Percentiles rank a stretch among this genome's conserved stretches.
phyloP scores from a whole-genome alignment of 2,113 vertebrate species.

The Dermatemys mawii region DNA sequence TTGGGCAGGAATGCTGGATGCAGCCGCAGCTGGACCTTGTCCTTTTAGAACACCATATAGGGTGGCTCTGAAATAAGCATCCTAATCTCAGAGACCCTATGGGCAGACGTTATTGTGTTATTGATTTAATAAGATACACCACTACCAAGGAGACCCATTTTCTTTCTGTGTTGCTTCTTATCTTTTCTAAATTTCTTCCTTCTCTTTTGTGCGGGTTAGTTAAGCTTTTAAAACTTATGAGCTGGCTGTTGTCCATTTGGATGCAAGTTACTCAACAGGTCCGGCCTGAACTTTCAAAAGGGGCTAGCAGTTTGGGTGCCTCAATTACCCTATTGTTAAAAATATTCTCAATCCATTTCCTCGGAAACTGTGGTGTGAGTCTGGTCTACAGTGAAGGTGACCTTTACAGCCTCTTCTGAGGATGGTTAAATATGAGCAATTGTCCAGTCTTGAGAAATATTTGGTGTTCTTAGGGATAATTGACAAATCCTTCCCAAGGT shows the following conservation, averaged over 20 bases:
- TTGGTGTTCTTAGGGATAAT: background rate
- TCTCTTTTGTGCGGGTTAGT: background rate
- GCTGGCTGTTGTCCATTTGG: background rate
- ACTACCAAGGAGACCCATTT: background rate
- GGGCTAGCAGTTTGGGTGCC: background rate
- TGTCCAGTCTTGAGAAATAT: background rate
- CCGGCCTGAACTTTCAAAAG: background rate
- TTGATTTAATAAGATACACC: background rate
- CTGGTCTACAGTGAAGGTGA: background rate
- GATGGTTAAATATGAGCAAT: background rate
- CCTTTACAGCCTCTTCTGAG: background rate
- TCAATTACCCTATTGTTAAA: background rate
- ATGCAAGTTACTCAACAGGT: background rate
- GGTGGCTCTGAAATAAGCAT: too few relatives aligned
- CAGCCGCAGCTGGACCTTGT: too few relatives aligned
- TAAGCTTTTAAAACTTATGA: background rate
- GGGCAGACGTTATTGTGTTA: too few relatives aligned
- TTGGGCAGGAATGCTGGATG: too few relatives aligned
- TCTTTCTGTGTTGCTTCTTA: background rate
- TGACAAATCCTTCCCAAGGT: constrained; percentile 1
- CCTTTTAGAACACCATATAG: too few relatives aligned
- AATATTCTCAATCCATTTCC: background rate
- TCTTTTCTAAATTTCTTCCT: background rate
- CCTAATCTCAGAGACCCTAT: too few relatives aligned
- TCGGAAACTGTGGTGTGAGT: background rate